Evolutionary conservation across 2,113 vertebrate species (phyloP), one percentile per base, ranked within the genome.

Genomic region (Numida meleagris): DNA sequence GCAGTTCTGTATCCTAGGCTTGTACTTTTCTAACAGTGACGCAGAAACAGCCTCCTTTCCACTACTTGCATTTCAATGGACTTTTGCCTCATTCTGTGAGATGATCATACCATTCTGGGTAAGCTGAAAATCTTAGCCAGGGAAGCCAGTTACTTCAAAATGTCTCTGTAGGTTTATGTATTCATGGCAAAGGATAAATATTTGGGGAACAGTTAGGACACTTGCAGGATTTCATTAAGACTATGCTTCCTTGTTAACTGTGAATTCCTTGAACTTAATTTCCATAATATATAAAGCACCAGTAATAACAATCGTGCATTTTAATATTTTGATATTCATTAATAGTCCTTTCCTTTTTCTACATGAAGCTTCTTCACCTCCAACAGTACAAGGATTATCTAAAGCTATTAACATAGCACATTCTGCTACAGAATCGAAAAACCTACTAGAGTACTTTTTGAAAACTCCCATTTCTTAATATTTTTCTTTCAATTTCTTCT

Each of bases 201-300:
- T 88, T 88, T 82, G 45, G 50, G 42, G 70, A 46, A 20, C 67
- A 67, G 57, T 71, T 53, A 89, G 76, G 73, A 82, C 59, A 65
- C 61, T 92, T 74, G 94, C 79, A 82, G n/a, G 33, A 81, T n/a
- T 90, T 94, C 76, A 63, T 86, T 86, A 91, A 75, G 34, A 34
- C n/a, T 83, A 14, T 66, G 21, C 53, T 94, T 83, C 83, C 62
- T 94, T 0, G 8, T 46, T 76, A 73, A 34, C 45, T 91, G 61
- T 12, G 21, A 63, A 87, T 92, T 65, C n/a, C 65, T 91, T 77
- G 48, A 53, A 27, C 53, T 75, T 88, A 92, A 86, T 24, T 66
- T 31, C 24, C 59, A 20, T 51, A 65, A 36, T 42, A 57, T 71
- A 59, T 45, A 42, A 75, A 66, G 38, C 31, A 83, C 48, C 34